phyloP scores from a whole-genome alignment of 2,888 invertebrate species.

The Mythimna lalbum region DNA sequence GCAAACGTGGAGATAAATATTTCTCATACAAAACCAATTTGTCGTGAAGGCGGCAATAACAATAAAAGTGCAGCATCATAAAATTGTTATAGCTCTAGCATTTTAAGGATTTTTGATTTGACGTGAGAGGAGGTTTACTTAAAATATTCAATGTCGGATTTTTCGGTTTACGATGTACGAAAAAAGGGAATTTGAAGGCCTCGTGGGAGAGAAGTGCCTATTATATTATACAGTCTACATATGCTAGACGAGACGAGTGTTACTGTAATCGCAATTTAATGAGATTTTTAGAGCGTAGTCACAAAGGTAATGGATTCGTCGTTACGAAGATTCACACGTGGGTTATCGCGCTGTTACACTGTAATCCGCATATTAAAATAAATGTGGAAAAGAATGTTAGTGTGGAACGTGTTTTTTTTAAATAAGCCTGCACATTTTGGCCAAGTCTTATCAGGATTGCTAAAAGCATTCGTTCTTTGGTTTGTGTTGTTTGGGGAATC shows the following conservation, averaged over 20 bases:
- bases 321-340: conserved; percentile 64
- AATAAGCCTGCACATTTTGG: conserved; percentile 14
- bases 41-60: conserved; percentile 70
- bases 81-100: conserved; percentile 71
- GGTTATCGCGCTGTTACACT: conserved; percentile 48
- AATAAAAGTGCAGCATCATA: conserved; percentile 76
- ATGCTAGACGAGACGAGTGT: conserved; percentile 71
- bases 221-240: conserved; percentile 77
- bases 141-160: conserved; percentile 74
- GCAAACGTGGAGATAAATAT: conserved; percentile 58
- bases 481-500: conserved; percentile 10
- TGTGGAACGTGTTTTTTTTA: conserved; percentile 22
- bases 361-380: conserved; percentile 59
- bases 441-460: conserved; percentile 10
- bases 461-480: conserved; percentile 24
- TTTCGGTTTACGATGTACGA: conserved; percentile 79
- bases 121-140: conserved; percentile 73
- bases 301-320: conserved; percentile 70
- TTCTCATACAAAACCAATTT: conserved; percentile 73
- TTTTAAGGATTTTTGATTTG: conserved; percentile 78
- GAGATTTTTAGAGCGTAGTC: conserved; percentile 73
- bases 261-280: conserved; percentile 76
- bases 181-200: conserved; percentile 76
- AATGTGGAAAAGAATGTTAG: conserved; percentile 40
- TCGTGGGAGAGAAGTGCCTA: conserved; percentile 74